Evolutionary conservation across 2,797 vertebrate species (phyloP), one percentile per base, ranked within the genome.

Genomic region (Xiphophorus birchmanni): DNA sequence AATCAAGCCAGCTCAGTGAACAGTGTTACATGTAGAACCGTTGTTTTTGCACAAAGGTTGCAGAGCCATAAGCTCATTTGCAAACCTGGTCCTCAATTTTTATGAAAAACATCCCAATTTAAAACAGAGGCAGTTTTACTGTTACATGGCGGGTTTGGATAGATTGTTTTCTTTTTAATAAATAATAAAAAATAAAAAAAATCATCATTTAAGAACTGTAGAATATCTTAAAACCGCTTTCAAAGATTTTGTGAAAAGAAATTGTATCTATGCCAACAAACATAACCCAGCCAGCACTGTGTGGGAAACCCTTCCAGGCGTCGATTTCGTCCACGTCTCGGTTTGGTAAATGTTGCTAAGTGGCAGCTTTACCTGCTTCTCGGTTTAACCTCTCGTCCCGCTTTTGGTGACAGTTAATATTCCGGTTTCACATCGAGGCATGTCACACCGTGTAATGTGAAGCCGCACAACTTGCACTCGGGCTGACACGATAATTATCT

Each of bases 401-500:
- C 63, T 80, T 63, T 69, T n/a, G 75, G 47, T 21, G 3, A 65
- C 42, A 72, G 74, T 75, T 60, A 48, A 73, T 63, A 42, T 45
- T 74, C 73, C 45, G 1, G 6, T 37, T 80, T 37, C 42, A 58
- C 80, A 52, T 47, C 1, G 1, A 74, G 54, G 48, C 75, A 77
- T 63, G 75, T 82, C 35, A 72, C 50, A 40, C 35, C 44, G 48
- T 50, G 77, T 86, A 84, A 84, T n/a, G 52, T 75, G 56, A 37
- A 58, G 29, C 80, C 48, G 78, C 78, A 72, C 72, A 85, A 54
- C 72, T 60, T 73, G 76, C 63, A 76, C 58, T 63, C 12, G 10
- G 74, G 71, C 50, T 87, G 82, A 89, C 83, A 80, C 79, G 79
- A 86, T 86, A 82, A 91, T 90, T 85, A 92, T 86, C 78, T 75